Base-by-base conservation (phyloP, 2,888 invertebrate genomes). In the Hanleya hanleyi region DNA sequence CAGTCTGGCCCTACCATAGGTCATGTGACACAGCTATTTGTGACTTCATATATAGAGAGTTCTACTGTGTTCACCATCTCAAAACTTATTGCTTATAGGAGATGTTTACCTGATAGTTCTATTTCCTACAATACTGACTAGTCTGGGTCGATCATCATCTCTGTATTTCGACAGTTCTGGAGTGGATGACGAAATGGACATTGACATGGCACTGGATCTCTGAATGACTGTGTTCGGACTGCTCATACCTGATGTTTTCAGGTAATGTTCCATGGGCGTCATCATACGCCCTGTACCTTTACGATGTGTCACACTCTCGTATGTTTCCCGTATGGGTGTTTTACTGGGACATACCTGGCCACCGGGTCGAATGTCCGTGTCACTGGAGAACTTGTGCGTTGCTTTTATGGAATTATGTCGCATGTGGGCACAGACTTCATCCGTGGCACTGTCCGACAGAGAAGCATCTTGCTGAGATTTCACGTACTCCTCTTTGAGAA, bases 401-500 rank as follows among this genome's bases (percentile, higher is more conserved):
- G 4, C 15, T 26, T 64, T 64, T 36, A 64, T 33, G 18, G 35
- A 64, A 37, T 5, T 64, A 15, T 64, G 64, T 3, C 38, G 64
- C 29, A 15, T 57, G 57, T 57, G 18, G 22, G 32, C 29, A 26
- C 22, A 29, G 15, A 57, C 57, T 57, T 57, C 57, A 22, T 57
- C 57, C 15, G 37, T 64, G 22, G 64, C 64, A 3, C 64, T 26
- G 22, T 64, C 64, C 5, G 64, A 64, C 1, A 37, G 9, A 12
- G 37, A 37, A n/a, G n/a, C 38, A 15, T 37, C 64, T 35, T 64
- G 35, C 29, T 64, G 64, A 26, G 35, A 64, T 64, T 64, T 64
- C 9, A 37, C 71, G 64, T 79, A 79, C 71, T 88, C 87, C 72
- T 86, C 84, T 66, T 82, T 79, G 49, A 88, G 74, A 36, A 88